phyloP scores from a whole-genome alignment of 2,888 invertebrate genomes.

The Melanophora roralis region DNA sequence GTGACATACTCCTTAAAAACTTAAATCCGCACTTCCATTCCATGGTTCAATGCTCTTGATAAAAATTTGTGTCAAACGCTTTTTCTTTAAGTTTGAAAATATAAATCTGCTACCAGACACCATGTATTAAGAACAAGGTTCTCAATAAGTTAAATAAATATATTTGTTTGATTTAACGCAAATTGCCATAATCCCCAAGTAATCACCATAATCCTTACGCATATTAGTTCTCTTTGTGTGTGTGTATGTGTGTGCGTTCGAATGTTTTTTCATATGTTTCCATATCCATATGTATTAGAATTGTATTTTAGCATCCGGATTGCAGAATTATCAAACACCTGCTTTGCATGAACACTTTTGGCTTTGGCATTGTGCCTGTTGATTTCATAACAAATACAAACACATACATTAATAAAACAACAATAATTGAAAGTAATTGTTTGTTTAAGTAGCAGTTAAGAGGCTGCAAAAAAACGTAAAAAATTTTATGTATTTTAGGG shows the following conservation, averaged over 20 bases:
- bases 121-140: too few species aligned
- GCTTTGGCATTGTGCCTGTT: conserved; percentile 18
- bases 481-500: background rate
- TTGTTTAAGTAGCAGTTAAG: conserved; percentile 38
- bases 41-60: too few species aligned
- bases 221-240: too few species aligned
- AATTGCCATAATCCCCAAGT: conserved; percentile 1
- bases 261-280: too few species aligned
- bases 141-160: too few species aligned
- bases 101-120: too few species aligned
- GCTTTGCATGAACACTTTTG: background rate
- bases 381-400: conserved; percentile 3
- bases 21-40: too few species aligned
- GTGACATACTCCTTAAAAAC: too few species aligned
- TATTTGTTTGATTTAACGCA: too few species aligned
- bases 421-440: conserved; percentile 55
- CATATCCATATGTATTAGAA: too few species aligned
- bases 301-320: conserved; percentile 37
- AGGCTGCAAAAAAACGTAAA: background rate
- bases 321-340: conserved; percentile 40
- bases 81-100: too few species aligned
- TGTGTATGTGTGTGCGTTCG: background rate
- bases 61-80: too few species aligned
- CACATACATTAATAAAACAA: conserved; percentile 17
- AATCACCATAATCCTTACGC: conserved; percentile 17